These are phyloP conservation scores for Hydrozoanthus tunicans DNA, from an alignment of 64 coral and sea anemone genomes.

Conservation along the genomic window DNA sequence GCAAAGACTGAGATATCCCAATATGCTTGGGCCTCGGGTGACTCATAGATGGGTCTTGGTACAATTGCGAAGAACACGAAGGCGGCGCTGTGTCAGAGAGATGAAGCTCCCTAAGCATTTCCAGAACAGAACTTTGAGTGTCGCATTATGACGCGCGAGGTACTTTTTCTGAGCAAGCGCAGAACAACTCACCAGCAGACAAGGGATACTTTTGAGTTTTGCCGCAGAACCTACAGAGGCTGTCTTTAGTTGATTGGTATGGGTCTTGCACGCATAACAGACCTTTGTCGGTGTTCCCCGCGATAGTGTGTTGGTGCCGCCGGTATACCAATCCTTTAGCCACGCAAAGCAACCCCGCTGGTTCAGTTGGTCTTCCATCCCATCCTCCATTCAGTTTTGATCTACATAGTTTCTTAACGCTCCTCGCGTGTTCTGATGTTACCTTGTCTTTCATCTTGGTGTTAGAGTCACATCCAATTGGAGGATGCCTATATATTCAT, in stretches of 20 bases:
- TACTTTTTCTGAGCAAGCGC: slow-evolving; percentile 3
- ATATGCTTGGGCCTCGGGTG: too few species aligned
- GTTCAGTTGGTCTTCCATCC: too few species aligned
- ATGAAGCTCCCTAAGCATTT: background rate
- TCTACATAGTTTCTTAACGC: too few species aligned
- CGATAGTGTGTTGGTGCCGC: background rate
- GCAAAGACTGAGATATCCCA: too few species aligned
- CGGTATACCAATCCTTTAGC: background rate
- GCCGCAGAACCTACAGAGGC: background rate
- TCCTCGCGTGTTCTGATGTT: too few species aligned
- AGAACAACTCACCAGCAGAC: background rate
- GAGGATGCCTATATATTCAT: too few species aligned
- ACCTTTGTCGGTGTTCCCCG: background rate
- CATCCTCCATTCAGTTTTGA: too few species aligned
- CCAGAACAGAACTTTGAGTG: background rate
- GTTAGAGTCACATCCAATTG: too few species aligned
- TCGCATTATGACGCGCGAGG: slow-evolving; percentile 13
- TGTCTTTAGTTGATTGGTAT: background rate
- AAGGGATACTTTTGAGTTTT: background rate
- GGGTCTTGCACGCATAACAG: background rate
- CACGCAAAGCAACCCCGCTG: too few species aligned
- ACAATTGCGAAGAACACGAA: background rate
- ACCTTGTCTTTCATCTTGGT: too few species aligned
- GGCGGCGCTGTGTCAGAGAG: background rate
- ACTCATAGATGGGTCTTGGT: background rate